Evolutionary conservation across 2,113 vertebrate genomes (phyloP).

Genomic region (Phaethon lepturus): DNA sequence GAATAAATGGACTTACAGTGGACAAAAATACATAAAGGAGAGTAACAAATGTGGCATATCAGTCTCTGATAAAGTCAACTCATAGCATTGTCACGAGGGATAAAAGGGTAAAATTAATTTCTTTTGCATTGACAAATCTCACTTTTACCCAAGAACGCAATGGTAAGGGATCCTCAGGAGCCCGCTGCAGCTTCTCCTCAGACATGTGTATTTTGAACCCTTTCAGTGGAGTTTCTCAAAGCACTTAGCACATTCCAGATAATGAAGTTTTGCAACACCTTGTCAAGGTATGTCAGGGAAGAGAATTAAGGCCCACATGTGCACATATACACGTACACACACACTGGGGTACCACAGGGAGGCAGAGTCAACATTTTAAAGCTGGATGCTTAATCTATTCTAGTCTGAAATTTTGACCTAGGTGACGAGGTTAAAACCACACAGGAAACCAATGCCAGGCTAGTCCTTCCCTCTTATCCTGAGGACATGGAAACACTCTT

Average conservation of each 20-base stretch:
- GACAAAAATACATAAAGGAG: neutral
- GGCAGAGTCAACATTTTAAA: neutral
- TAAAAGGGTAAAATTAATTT: neutral
- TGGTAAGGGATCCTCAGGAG: neutral
- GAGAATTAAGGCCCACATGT: neutral
- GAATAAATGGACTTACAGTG: neutral
- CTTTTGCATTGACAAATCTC: neutral
- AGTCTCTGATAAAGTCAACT: neutral
- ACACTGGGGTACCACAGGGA: neutral
- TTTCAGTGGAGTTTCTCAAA: neutral
- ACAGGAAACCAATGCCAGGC: neutral
- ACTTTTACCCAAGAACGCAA: neutral
- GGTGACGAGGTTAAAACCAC: neutral
- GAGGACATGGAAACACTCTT: neutral
- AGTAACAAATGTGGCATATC: neutral
- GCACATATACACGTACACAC: rapidly evolving
- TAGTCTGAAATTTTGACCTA: neutral
- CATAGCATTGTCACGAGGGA: neutral
- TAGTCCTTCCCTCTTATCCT: neutral
- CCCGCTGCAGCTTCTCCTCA: neutral
- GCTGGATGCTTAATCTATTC: neutral
- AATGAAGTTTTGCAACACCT: neutral
- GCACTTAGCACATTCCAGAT: neutral
- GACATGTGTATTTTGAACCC: neutral
- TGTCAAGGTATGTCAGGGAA: neutral